Percentiles rank a stretch among this genome's conserved stretches.
These are phyloP conservation scores for Drosophila asahinai DNA, from an alignment of 1,140 invertebrate species.

Conservation along the genomic window DNA sequence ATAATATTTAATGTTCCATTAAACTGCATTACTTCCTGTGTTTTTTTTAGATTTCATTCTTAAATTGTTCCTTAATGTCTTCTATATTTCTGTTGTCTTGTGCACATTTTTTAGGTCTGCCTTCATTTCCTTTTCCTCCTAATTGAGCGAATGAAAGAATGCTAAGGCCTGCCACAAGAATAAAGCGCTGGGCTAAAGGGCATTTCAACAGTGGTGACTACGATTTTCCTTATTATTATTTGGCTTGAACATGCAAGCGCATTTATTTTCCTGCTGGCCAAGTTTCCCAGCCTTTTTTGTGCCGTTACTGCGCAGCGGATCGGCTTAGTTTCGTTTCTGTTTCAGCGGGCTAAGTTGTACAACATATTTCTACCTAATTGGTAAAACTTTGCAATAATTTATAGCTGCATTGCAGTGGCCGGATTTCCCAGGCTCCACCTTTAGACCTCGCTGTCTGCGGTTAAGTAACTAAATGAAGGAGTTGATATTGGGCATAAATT, in stretches of 20 bases:
- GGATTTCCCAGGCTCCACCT: conserved; percentile 14
- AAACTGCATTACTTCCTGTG: neutral
- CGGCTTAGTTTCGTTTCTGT: conserved; percentile 33
- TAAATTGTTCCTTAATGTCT: neutral
- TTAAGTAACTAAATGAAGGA: conserved; percentile 60
- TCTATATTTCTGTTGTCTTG: neutral
- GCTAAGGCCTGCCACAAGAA: conserved; percentile 2
- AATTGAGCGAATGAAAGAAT: conserved; percentile 18
- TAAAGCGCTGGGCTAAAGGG: neutral
- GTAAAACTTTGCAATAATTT: conserved; percentile 78
- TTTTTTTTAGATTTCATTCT: too few relatives aligned
- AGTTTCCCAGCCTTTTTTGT: conserved; percentile 43
- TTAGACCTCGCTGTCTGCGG: conserved; percentile 11
- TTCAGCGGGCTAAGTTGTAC: conserved; percentile 53
- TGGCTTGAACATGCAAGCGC: conserved; percentile 74
- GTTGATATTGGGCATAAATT: conserved; percentile 65
- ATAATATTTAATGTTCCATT: too few relatives aligned
- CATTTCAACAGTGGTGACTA: conserved; percentile 26
- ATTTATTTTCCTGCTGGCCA: conserved; percentile 69
- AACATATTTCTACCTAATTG: conserved; percentile 79
- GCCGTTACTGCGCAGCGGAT: conserved; percentile 16
- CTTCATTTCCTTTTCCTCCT: conserved; percentile 33
- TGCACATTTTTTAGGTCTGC: neutral
- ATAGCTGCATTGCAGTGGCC: conserved; percentile 78
- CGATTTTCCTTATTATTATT: conserved; percentile 74